These are phyloP conservation scores for Seriola aureovittata DNA, from an alignment of 2,113 vertebrate genomes.

Conservation along the genomic window DNA sequence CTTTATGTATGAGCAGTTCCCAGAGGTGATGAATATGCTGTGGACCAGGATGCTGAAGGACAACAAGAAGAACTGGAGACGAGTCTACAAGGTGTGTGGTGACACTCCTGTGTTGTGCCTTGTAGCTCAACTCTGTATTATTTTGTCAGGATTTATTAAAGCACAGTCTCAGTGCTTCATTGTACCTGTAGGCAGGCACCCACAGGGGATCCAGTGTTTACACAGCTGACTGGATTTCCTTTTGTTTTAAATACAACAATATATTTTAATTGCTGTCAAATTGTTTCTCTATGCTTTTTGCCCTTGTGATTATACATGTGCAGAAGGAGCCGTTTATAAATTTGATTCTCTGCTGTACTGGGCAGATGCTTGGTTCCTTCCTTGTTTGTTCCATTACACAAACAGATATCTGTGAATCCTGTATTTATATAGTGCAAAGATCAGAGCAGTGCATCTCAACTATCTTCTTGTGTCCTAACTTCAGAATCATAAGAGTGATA, in stretches of 20 bases:
- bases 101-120: not conserved
- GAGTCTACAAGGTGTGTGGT: conserved; percentile 96
- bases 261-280: not conserved
- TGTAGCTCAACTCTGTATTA: not conserved
- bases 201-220: not conserved
- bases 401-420: not conserved
- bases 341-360: no score
- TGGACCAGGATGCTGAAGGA: conserved; percentile 99
- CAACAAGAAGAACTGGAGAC: conserved; percentile 99
- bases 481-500: not conserved
- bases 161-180: not conserved
- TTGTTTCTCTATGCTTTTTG: no score
- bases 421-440: not conserved
- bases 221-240: not conserved
- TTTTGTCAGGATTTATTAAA: not conserved
- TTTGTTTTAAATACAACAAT: not conserved
- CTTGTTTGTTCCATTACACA: not conserved
- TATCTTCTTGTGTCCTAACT: not conserved
- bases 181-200: not conserved
- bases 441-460: not conserved
- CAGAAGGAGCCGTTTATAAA: no score
- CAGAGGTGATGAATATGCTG: conserved; percentile 99
- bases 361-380: not conserved
- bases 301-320: no score
- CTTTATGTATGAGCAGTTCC: conserved; percentile 99